Evolutionary conservation across 2,888 invertebrate genomes (phyloP), one percentile per base, ranked within the genome.

Genomic region (Camptogramma bilineatum): DNA sequence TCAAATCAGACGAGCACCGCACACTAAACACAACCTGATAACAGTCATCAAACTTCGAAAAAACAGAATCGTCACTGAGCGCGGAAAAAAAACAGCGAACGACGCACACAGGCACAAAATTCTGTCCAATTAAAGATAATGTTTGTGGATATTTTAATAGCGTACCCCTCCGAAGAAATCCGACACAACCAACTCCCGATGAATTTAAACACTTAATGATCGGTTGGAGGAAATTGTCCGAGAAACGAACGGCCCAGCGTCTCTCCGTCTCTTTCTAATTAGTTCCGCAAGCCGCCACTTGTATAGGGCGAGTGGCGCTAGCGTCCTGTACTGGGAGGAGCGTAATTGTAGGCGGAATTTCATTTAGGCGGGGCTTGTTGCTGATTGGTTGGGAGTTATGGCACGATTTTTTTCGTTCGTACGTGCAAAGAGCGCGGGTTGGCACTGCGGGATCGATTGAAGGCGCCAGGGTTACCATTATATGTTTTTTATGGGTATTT

Each of bases 161-260:
- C 88, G 90, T 86, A 85, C 91, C 93, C 93, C 92, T 90, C 91
- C 90, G 90, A 83, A 78, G 92, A 90, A 92, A 93, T 81, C 87
- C 91, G 93, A 93, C 93, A 93, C 93, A 93, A 92, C 93, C 93
- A 92, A 90, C 93, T 90, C 91, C 86, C 86, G 91, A 88, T 86
- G 92, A 88, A 88, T 87, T 93, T 93, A 93, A 93, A 93, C 93
- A 93, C 93, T 93, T 93, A 93, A 93, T 93, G 93, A 93, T 86
- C 88, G 89, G 93, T 93, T 93, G 93, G 90, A 85, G 87, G 90
- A 92, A 93, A 93, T 93, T 92, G 93, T 91, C 88, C 91, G 93
- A 87, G 91, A 90, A 89, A 90, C 91, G 92, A 85, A 88, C 91
- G 77, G 87, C 89, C 87, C 87, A 84, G 84, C 73, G 78, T 90